A percentile compares a stretch with the other conserved stretches of the same genome.
Conservation (phyloP, 1,140 invertebrate genomes). For the Probaryconus sp. region DNA sequence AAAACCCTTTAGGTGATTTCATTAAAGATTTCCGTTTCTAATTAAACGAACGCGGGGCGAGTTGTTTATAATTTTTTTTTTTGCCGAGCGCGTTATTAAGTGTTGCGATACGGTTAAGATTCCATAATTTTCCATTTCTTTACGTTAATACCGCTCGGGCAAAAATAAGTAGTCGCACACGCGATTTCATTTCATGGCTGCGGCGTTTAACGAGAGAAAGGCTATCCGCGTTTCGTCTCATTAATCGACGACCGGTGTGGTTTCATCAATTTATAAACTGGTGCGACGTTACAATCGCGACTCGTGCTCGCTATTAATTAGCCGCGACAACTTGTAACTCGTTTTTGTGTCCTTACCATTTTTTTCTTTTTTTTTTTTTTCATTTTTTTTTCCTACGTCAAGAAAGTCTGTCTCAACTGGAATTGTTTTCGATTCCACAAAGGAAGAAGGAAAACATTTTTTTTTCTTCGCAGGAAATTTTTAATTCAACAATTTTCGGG, state of each 20-base stretch:
- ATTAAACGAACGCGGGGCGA: no score
- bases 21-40: no score
- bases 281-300: slow-evolving; percentile 43
- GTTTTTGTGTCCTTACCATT: no score
- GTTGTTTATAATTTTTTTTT: no score
- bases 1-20: no score
- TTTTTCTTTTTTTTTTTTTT: slow-evolving; percentile 7
- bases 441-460: no score
- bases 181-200: slow-evolving; percentile 36
- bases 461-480: no score
- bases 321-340: slow-evolving; percentile 26
- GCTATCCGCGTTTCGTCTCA: slow-evolving; percentile 58
- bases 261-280: slow-evolving; percentile 56
- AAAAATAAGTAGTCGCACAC: slow-evolving; percentile 39
- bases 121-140: slow-evolving; percentile 35
- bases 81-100: slow-evolving; percentile 10
- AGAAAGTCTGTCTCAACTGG: no score
- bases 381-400: slow-evolving; percentile 11
- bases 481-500: no score
- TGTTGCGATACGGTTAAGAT: slow-evolving; percentile 9
- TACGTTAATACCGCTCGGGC: slow-evolving; percentile 19
- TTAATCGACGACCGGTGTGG: slow-evolving; percentile 41
- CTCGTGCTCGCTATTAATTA: slow-evolving; percentile 51
- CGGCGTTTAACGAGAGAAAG: slow-evolving; percentile 57
- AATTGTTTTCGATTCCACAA: no score